phyloP scores from a whole-genome alignment of 1,140 invertebrate species.

The Ladona fulva region DNA sequence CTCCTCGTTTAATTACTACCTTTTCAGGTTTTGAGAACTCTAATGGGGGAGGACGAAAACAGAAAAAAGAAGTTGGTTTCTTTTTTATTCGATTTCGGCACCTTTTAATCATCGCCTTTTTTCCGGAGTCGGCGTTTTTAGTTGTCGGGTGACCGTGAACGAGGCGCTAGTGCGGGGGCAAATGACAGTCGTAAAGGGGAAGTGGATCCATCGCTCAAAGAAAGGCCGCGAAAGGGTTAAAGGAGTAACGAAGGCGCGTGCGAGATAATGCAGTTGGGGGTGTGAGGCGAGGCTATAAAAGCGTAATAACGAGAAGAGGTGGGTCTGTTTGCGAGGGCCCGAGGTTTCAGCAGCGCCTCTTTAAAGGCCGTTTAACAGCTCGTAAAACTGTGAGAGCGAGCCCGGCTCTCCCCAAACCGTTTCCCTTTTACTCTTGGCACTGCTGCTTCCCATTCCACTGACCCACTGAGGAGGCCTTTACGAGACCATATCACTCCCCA shows the following conservation, averaged over 20 bases:
- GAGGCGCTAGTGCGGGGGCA: no score
- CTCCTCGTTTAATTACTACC: background rate
- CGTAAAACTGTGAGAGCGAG: background rate
- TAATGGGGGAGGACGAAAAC: background rate
- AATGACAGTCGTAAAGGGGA: no score
- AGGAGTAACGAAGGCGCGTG: slow-evolving; percentile 16
- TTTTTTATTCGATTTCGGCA: no score
- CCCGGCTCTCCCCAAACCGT: background rate
- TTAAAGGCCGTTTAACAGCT: slow-evolving; percentile 9
- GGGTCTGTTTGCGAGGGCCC: background rate
- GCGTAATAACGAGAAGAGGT: background rate
- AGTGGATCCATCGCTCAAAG: background rate
- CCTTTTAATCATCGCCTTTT: no score
- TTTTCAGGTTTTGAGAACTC: background rate
- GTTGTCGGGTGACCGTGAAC: no score
- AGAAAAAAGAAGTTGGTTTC: background rate
- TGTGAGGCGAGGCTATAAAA: background rate
- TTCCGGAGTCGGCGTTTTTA: no score
- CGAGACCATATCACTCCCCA: no score
- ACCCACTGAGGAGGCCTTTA: no score
- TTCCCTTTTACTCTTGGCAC: background rate
- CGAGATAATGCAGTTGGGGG: background rate
- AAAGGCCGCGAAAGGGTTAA: background rate
- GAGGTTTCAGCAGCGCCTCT: slow-evolving; percentile 5
- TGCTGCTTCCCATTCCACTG: no score